These are phyloP conservation scores for Intoshia linei DNA, from an alignment of 1,140 invertebrate species.

Conservation along the genomic window DNA sequence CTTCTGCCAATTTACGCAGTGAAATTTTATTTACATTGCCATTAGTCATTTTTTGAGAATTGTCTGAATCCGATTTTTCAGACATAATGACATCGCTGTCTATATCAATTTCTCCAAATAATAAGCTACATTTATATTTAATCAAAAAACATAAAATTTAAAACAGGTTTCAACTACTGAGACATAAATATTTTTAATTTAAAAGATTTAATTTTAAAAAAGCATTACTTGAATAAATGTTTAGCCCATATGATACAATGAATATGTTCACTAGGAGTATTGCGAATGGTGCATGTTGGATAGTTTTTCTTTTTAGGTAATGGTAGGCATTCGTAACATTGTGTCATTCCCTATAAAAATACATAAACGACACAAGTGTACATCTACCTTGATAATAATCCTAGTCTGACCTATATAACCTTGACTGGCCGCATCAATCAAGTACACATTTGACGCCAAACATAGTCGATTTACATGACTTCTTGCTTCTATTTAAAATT, in stretches of 20 bases:
- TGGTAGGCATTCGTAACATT: slow-evolving; percentile 82
- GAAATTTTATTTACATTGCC: neutral
- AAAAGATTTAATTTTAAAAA: neutral
- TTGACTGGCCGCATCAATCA: slow-evolving; percentile 78
- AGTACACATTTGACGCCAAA: slow-evolving; percentile 54
- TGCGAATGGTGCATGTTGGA: slow-evolving; percentile 86
- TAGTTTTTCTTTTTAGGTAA: slow-evolving; percentile 61
- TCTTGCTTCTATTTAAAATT: slow-evolving; percentile 54
- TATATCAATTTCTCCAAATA: neutral
- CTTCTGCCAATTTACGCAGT: no score
- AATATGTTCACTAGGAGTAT: slow-evolving; percentile 92
- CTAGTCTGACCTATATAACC: slow-evolving; percentile 64
- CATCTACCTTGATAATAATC: slow-evolving; percentile 25
- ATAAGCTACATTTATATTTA: neutral
- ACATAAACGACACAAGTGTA: slow-evolving; percentile 2
- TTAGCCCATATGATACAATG: slow-evolving; percentile 99
- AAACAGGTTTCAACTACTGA: neutral
- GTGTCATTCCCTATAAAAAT: slow-evolving; percentile 35
- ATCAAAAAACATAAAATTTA: neutral
- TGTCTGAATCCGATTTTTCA: neutral
- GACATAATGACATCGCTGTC: neutral
- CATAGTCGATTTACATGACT: slow-evolving; percentile 98
- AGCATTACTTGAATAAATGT: slow-evolving; percentile 65
- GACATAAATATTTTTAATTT: neutral
- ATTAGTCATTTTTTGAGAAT: neutral